Evolutionary conservation across 2,797 vertebrate species (phyloP), one percentile per base, ranked within the genome.

Genomic region (Chelonia mydas): DNA sequence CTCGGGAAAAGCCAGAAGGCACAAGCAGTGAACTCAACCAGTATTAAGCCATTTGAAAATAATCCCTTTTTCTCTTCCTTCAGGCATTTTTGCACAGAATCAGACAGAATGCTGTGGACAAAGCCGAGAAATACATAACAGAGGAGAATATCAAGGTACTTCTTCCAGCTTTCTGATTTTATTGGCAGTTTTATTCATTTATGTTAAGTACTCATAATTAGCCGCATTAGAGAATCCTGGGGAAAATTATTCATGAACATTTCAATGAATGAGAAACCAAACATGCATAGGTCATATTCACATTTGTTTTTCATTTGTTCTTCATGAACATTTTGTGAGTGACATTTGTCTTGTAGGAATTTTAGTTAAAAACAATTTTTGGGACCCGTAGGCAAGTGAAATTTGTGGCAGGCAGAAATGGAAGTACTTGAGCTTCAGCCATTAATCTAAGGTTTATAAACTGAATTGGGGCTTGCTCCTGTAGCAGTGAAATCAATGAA

Each of bases 61-160:
- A 57, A 89, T 88, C 1, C 68, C 55, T 83, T 97, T 80, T 90
- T 84, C 21, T 94, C 82, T 91, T 49, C 86, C 79, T 94, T 16
- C 94, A 99, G 99, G 99, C 99, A 0, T 99, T 99, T 98, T 98
- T 99, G 97, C 98, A 99, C 79, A 98, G 99, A 94, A 99, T 99
- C 97, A 98, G 98, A 90, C 99, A 99, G 98, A 99, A 99, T 3
- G 98, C 98, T 92, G 98, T 98, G 0, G 99, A 99, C 96, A 99
- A 98, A 6, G 97, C 98, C 0, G 98, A 99, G 95, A 99, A 99
- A 96, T 99, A 99, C 97, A 99, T 99, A 91, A 99, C 99, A 8
- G 99, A 99, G 37, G 99, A 99, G 97, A 99, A 99, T 8, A 98
- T 99, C 91, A 99, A 99, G 99, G 99, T 99, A 98, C 61, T 97